A percentile compares a stretch with the other conserved stretches of the same genome.
Evolutionary conservation across 2,888 invertebrate genomes (phyloP).

Genomic region (Lepidonotus clava): DNA sequence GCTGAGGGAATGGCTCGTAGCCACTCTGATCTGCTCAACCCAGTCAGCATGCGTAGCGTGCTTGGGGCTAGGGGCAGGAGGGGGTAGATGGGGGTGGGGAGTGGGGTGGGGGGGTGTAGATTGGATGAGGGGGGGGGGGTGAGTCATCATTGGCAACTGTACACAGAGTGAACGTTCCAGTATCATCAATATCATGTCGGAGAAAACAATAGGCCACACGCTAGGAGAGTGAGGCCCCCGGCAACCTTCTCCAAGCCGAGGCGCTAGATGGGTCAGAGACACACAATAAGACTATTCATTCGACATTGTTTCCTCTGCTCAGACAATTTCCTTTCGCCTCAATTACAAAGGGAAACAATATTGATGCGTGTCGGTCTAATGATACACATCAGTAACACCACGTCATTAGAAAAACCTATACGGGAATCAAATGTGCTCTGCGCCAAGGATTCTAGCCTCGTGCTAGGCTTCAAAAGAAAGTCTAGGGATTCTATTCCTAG

Average conservation of each 20-base stretch:
- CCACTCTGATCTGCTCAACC: background rate
- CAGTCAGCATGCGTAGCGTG: background rate
- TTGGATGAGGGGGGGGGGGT: background rate
- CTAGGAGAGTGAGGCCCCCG: background rate
- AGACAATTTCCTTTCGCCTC: background rate
- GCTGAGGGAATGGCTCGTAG: background rate
- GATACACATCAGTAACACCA: no score
- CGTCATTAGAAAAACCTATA: no score
- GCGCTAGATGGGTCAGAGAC: background rate
- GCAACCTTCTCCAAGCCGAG: background rate
- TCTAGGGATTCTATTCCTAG: no score
- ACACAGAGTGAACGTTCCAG: conserved; percentile 14
- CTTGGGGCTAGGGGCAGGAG: background rate
- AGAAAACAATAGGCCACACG: conserved; percentile 21
- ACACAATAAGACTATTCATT: background rate
- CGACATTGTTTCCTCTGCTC: background rate
- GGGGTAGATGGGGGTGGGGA: background rate
- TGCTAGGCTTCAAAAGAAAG: no score
- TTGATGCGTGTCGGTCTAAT: no score
- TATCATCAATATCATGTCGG: conserved; percentile 44
- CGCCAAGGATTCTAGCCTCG: no score
- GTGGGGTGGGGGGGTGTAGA: background rate
- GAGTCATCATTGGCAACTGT: background rate
- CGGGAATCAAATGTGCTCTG: no score
- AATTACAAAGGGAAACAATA: background rate